These are phyloP conservation scores for Diploscapter pachys DNA, from an alignment of 1,140 invertebrate species.

Conservation along the genomic window DNA sequence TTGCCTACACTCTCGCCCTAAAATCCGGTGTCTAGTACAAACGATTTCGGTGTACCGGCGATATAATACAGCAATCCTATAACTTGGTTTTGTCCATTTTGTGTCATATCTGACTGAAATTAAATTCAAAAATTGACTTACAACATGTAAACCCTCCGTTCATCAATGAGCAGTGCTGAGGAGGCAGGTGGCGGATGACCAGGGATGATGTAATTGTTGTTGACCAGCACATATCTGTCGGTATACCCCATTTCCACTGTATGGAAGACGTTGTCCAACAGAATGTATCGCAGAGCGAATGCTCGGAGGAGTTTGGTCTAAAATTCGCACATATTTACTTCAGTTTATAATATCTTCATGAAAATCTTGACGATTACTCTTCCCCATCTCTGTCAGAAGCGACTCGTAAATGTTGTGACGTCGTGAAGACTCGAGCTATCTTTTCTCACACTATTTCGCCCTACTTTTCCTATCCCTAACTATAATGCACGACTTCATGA, in stretches of 20 bases:
- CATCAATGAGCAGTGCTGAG: too few species aligned
- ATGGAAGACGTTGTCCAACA: slow-evolving; percentile 53
- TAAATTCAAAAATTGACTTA: slow-evolving; percentile 32
- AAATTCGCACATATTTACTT: slow-evolving; percentile 15
- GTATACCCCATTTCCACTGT: slow-evolving; percentile 44
- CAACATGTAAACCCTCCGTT: too few species aligned
- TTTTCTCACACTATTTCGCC: too few species aligned
- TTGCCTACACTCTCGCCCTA: too few species aligned
- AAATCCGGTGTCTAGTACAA: too few species aligned
- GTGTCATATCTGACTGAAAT: slow-evolving; percentile 22
- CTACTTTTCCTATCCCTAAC: background rate
- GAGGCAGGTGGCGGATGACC: background rate
- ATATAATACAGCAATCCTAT: too few species aligned
- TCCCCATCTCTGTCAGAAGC: background rate
- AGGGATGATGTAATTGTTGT: slow-evolving; percentile 24
- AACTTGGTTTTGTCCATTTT: too few species aligned
- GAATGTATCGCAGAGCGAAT: slow-evolving; percentile 46
- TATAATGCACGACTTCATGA: background rate
- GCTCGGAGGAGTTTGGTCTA: slow-evolving; percentile 45
- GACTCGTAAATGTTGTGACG: background rate
- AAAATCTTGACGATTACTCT: background rate
- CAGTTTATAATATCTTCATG: background rate
- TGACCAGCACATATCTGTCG: slow-evolving; percentile 15
- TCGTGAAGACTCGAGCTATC: background rate
- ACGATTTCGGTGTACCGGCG: too few species aligned